Evolutionary conservation across 1,140 invertebrate genomes (phyloP).

Genomic region (Cecropterus lyciades): DNA sequence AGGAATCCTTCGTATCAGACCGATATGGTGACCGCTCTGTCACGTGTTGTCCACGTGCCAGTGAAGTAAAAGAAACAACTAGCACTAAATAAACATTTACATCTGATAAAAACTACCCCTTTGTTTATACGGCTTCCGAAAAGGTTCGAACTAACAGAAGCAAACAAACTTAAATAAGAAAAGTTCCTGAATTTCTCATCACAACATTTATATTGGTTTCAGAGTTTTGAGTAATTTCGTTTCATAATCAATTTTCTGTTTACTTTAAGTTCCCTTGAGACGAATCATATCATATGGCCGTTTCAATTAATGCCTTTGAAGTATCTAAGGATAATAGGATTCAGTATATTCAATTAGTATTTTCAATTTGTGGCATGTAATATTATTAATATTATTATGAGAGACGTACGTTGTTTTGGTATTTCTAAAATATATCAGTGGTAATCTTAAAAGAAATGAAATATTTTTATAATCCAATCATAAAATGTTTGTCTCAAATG

Average conservation of each 20-base stretch:
- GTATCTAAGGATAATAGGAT: not conserved
- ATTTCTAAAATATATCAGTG: too few relatives aligned
- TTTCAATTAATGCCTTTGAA: not conserved
- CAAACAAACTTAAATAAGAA: conserved; percentile 4
- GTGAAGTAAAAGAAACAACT: too few relatives aligned
- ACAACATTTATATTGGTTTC: conserved; percentile 8
- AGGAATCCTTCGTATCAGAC: too few relatives aligned
- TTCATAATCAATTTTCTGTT: conserved; percentile 14
- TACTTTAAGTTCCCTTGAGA: not conserved
- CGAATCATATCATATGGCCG: not conserved
- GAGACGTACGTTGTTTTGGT: too few relatives aligned
- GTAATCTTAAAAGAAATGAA: too few relatives aligned
- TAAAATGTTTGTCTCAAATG: too few relatives aligned
- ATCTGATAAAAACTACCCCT: not conserved
- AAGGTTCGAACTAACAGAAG: not conserved
- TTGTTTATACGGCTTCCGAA: not conserved
- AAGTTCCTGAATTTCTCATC: conserved; percentile 13
- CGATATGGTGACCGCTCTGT: too few relatives aligned
- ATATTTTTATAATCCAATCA: too few relatives aligned
- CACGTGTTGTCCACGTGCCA: too few relatives aligned
- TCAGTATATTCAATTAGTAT: not conserved
- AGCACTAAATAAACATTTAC: not conserved
- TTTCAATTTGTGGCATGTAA: too few relatives aligned
- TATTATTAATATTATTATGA: too few relatives aligned
- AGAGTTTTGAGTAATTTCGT: conserved; percentile 4